These are phyloP conservation scores for Temnothorax unifasciatus DNA, from an alignment of 2,888 invertebrate species.

Conservation along the genomic window DNA sequence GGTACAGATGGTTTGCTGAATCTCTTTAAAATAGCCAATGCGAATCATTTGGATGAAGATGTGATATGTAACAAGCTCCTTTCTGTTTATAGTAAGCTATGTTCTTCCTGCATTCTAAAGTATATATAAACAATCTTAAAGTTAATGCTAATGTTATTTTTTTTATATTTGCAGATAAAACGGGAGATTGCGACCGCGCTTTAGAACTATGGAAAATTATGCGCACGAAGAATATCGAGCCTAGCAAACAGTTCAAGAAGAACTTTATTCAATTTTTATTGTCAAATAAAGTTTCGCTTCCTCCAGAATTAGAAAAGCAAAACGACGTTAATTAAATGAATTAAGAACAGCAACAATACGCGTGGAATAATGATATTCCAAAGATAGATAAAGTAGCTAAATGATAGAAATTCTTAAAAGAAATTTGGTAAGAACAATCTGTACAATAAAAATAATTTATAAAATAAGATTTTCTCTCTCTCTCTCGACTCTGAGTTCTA, in stretches of 20 bases:
- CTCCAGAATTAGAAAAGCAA: constrained; percentile 64
- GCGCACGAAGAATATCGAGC: constrained; percentile 82
- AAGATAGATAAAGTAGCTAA: neutral
- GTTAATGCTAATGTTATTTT: constrained; percentile 20
- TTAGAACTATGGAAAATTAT: constrained; percentile 83
- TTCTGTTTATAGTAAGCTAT: constrained; percentile 67
- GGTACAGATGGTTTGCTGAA: constrained; percentile 35
- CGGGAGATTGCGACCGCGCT: constrained; percentile 81
- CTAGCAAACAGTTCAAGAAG: constrained; percentile 82
- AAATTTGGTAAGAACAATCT: constrained; percentile 2
- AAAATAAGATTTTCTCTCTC: constrained; percentile 9
- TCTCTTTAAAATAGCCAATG: constrained; percentile 59
- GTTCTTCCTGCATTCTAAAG: neutral
- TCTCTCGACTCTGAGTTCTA: neutral
- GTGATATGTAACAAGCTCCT: constrained; percentile 63
- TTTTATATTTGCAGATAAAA: constrained; percentile 71
- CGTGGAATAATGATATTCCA: neutral
- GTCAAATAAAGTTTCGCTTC: constrained; percentile 84
- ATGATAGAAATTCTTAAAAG: constrained; percentile 17
- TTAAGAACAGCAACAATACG: neutral
- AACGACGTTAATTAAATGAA: neutral
- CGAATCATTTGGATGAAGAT: constrained; percentile 1
- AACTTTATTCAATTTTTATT: constrained; percentile 76
- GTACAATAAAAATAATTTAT: neutral
- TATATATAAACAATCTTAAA: neutral